Evolutionary conservation across 2,113 vertebrate genomes (phyloP).

Genomic region (Dendrocopos noguchii): DNA sequence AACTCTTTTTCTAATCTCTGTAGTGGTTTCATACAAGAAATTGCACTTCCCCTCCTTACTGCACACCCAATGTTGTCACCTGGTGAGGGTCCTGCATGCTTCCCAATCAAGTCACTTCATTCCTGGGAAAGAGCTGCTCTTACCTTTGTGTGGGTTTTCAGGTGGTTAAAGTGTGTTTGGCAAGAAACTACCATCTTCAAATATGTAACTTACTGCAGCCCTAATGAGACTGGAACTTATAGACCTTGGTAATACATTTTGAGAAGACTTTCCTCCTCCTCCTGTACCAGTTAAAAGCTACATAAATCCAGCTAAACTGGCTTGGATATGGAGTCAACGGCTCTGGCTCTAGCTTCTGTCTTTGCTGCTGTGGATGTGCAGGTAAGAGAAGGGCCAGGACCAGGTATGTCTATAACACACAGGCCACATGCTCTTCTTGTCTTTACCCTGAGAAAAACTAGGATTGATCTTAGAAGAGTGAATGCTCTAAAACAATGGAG

Average conservation of each 20-base stretch:
- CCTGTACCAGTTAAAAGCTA: background rate
- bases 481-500: background rate
- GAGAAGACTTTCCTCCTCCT: background rate
- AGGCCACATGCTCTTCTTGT: background rate
- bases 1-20: background rate
- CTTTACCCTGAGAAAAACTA: background rate
- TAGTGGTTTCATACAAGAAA: background rate
- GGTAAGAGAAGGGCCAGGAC: background rate
- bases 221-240: background rate
- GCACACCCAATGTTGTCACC: background rate
- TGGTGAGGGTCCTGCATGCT: accelerated
- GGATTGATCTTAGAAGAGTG: background rate
- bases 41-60: background rate
- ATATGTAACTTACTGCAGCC: accelerated
- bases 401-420: accelerated
- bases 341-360: background rate
- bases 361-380: background rate
- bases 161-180: background rate
- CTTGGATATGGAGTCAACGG: accelerated
- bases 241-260: background rate
- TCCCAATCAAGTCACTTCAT: background rate
- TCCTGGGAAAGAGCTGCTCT: background rate
- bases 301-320: accelerated
- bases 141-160: accelerated
- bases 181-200: background rate